Evolutionary conservation across 2,797 vertebrate genomes (phyloP).

Genomic region (Carcharodon carcharias): DNA sequence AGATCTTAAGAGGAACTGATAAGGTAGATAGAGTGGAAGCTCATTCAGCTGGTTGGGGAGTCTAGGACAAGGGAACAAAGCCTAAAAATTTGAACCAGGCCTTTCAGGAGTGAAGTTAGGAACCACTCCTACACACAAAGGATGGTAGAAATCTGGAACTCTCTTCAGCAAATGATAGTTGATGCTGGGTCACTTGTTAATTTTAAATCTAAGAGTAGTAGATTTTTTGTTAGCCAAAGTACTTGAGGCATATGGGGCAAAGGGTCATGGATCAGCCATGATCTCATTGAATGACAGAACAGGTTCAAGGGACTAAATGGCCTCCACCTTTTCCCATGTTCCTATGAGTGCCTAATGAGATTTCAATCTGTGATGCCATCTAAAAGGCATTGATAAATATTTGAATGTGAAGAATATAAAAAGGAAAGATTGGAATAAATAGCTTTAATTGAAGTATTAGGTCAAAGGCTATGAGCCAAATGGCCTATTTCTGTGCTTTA

Average conservation of each 20-base stretch:
- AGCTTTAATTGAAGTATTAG: background rate
- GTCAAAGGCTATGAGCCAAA: background rate
- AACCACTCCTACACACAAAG: background rate
- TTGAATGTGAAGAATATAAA: background rate
- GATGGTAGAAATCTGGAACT: background rate
- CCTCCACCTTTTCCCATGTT: background rate
- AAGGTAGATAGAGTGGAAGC: background rate
- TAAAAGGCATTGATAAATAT: background rate
- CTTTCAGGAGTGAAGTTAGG: background rate
- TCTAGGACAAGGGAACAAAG: background rate
- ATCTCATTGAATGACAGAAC: background rate
- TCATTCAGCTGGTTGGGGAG: background rate
- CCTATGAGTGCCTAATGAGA: background rate
- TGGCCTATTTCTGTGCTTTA: background rate
- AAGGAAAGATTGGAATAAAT: background rate
- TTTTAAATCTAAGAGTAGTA: background rate
- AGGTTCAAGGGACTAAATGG: background rate
- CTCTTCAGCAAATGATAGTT: background rate
- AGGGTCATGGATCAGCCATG: background rate
- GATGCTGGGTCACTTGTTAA: background rate
- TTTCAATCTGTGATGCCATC: background rate
- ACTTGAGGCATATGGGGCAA: background rate
- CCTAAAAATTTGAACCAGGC: background rate
- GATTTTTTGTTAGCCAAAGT: background rate
- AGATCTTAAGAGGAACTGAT: background rate